These are phyloP conservation scores for Himalopsyche tibetana DNA, from an alignment of 2,888 invertebrate genomes.

Conservation along the genomic window DNA sequence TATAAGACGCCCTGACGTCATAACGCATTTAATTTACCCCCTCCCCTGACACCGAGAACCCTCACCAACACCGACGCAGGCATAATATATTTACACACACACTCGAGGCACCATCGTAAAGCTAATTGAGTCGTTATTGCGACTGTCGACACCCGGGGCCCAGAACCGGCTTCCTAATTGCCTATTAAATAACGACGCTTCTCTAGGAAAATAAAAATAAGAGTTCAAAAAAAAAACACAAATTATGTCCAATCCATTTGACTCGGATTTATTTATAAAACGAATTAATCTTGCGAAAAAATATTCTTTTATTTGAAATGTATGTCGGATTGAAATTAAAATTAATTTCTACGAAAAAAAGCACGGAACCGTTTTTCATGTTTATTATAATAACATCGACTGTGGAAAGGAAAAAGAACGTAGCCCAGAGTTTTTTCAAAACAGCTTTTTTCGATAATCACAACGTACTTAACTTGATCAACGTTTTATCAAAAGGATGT, in stretches of 20 bases:
- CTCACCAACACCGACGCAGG: slow-evolving; percentile 8
- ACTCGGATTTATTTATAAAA: neutral
- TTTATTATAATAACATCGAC: no score
- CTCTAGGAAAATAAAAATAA: slow-evolving; percentile 7
- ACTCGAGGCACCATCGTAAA: slow-evolving; percentile 52
- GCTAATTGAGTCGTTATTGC: slow-evolving; percentile 58
- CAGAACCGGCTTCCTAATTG: slow-evolving; percentile 50
- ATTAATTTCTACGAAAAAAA: no score
- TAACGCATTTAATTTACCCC: slow-evolving; percentile 15
- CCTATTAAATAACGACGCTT: slow-evolving; percentile 50
- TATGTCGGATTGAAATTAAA: no score
- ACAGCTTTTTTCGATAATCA: no score
- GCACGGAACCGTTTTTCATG: no score
- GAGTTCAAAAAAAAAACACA: neutral
- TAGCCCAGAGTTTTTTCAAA: no score
- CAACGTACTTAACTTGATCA: no score
- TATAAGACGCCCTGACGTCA: slow-evolving; percentile 22
- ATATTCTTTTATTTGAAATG: slow-evolving; percentile 1
- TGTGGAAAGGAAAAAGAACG: no score
- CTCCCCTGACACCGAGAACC: slow-evolving; percentile 22
- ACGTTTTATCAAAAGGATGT: no score
- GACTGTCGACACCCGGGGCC: slow-evolving; percentile 57
- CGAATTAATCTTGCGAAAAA: neutral
- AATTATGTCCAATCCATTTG: slow-evolving; percentile 2
- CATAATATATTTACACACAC: neutral